Conservation (phyloP, 2,888 invertebrate species). For the Nesidiocoris tenuis region DNA sequence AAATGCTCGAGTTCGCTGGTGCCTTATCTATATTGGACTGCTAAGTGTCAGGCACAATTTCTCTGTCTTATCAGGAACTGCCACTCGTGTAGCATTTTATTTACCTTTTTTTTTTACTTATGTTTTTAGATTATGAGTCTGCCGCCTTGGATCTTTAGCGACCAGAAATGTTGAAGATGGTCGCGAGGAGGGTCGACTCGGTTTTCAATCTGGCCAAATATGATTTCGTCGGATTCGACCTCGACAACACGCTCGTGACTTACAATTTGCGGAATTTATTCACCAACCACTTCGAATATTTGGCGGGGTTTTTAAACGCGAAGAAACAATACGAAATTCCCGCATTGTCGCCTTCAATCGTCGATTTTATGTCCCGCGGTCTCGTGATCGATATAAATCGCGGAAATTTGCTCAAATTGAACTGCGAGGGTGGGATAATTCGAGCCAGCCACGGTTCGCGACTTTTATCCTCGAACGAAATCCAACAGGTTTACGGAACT, state of each 20-base stretch:
- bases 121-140: background rate
- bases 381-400: conserved; percentile 66
- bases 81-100: too few relatives aligned
- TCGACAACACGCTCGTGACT: conserved; percentile 71
- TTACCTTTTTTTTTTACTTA: background rate
- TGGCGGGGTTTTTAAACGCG: conserved; percentile 64
- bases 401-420: conserved; percentile 27
- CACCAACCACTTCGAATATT: conserved; percentile 61
- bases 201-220: conserved; percentile 56
- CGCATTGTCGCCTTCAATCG: conserved; percentile 52
- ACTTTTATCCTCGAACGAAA: conserved; percentile 55
- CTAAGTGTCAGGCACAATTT: too few relatives aligned
- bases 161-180: background rate
- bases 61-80: too few relatives aligned
- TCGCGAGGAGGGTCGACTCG: background rate
- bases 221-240: conserved; percentile 71
- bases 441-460: conserved; percentile 28
- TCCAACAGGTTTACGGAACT: conserved; percentile 61
- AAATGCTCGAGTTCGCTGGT: too few relatives aligned
- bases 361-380: conserved; percentile 71
- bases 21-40: too few relatives aligned
- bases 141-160: too few relatives aligned
- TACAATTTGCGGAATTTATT: conserved; percentile 69
- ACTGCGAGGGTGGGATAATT: conserved; percentile 7
- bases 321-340: conserved; percentile 58